Evolutionary conservation across 2,113 vertebrate species (phyloP).

Genomic region (Melanotaenia duboulayi): DNA sequence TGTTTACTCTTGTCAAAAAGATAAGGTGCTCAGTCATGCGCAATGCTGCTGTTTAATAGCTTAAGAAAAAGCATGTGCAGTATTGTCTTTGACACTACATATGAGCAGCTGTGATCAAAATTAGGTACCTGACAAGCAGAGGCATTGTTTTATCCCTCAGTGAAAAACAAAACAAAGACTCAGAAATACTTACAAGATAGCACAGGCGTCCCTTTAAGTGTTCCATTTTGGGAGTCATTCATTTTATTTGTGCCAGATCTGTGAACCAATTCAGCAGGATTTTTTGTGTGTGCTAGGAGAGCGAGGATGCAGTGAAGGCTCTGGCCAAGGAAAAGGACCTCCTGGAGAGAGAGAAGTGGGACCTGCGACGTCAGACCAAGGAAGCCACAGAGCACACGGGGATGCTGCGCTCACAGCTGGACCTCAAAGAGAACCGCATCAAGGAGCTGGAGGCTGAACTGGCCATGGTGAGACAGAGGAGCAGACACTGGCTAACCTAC

Average conservation of each 20-base stretch:
- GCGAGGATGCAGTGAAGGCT: slow-evolving; percentile 95
- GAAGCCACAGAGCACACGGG: slow-evolving; percentile 95
- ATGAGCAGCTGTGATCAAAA: not conserved
- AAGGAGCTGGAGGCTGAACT: slow-evolving; percentile 99
- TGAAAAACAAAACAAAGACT: not conserved
- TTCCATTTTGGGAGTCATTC: not conserved
- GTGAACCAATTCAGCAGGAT: slow-evolving; percentile 62
- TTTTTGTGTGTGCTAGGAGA: slow-evolving; percentile 86
- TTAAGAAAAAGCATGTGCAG: not conserved
- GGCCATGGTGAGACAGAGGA: slow-evolving; percentile 90
- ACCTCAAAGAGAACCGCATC: slow-evolving; percentile 98
- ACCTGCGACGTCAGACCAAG: slow-evolving; percentile 94
- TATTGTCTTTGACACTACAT: not conserved
- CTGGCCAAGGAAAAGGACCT: slow-evolving; percentile 96
- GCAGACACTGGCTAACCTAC: not conserved
- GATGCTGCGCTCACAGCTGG: slow-evolving; percentile 92
- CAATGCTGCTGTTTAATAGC: not conserved
- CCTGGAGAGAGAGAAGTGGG: slow-evolving; percentile 98
- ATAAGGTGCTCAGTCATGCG: not conserved
- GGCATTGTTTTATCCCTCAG: not conserved
- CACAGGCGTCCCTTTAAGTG: not conserved
- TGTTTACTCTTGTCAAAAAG: not conserved
- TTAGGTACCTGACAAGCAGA: not conserved
- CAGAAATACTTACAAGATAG: not conserved
- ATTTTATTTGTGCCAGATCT: not conserved